A percentile compares a stretch with the other conserved stretches of the same genome.
phyloP scores from a whole-genome alignment of 2,888 invertebrate species.

The Seira musarum region DNA sequence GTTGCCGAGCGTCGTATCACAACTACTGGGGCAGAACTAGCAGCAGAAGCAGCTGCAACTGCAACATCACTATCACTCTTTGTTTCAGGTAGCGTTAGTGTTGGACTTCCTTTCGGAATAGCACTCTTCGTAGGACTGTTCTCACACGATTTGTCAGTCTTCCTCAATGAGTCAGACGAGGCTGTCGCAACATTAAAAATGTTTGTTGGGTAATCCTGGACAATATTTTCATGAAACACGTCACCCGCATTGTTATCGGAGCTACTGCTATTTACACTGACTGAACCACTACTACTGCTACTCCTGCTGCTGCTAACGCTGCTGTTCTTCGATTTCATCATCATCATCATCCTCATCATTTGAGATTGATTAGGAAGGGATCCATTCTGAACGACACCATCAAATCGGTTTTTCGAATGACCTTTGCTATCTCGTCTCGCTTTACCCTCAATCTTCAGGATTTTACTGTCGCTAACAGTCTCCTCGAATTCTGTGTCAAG shows the following conservation, averaged over 20 bases:
- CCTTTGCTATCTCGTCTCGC: conserved; percentile 14
- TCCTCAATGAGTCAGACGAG: conserved; percentile 4
- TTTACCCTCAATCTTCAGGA: conserved; percentile 28
- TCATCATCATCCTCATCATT: conserved; percentile 63
- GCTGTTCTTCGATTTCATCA: conserved; percentile 59
- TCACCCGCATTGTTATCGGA: conserved; percentile 49
- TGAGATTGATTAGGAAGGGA: conserved; percentile 47
- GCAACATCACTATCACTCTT: conserved; percentile 11
- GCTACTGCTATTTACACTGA: conserved; percentile 43
- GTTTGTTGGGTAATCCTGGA: conserved; percentile 48
- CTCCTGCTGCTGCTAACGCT: conserved; percentile 59
- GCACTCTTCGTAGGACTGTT: background rate
- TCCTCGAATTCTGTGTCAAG: conserved; percentile 46
- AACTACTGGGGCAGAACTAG: conserved; percentile 34
- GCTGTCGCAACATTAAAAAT: conserved; percentile 34
- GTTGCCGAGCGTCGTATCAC: conserved; percentile 21
- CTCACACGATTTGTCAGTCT: conserved; percentile 6
- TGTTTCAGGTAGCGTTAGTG: background rate
- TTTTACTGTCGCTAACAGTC: conserved; percentile 41
- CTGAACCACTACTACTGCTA: conserved; percentile 53
- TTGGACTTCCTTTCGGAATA: background rate
- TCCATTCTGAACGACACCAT: conserved; percentile 21
- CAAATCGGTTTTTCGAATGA: conserved; percentile 35
- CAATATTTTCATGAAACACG: conserved; percentile 53
- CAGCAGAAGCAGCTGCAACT: background rate